Conservation (phyloP, 2,797 vertebrate species). For the Phataginus tetradactyla region DNA sequence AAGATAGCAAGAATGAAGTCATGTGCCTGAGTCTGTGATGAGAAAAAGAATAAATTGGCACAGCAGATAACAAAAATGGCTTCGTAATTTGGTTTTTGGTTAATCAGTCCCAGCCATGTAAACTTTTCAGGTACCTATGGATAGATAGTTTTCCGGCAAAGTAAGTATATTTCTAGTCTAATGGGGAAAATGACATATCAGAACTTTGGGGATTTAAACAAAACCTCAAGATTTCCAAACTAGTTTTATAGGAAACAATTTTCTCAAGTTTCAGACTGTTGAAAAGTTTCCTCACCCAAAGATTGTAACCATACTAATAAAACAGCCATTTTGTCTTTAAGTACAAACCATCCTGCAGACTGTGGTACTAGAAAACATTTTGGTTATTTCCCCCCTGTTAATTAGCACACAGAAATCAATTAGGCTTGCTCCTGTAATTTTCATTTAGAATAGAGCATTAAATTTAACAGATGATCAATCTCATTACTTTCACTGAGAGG, state of each 20-base stretch:
- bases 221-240: conserved; percentile 37
- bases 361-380: conserved; percentile 38
- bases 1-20: background rate
- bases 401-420: conserved; percentile 60
- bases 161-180: background rate
- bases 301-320: background rate
- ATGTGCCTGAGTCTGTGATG: background rate
- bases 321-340: conserved; percentile 39
- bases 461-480: conserved; percentile 60
- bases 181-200: background rate
- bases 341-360: background rate
- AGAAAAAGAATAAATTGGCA: background rate
- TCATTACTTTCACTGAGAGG: conserved; percentile 51
- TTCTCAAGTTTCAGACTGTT: conserved; percentile 29
- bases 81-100: background rate
- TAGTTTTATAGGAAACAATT: background rate
- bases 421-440: conserved; percentile 62
- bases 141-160: conserved; percentile 30
- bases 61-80: background rate
- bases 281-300: background rate
- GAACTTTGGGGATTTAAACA: conserved; percentile 23
- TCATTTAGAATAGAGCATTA: conserved; percentile 64
- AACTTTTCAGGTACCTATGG: background rate
- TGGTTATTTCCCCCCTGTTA: conserved; percentile 49
- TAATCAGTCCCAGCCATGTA: background rate